Evolutionary conservation across 2,888 invertebrate species (phyloP).

Genomic region (Dastarcus helophoroides): DNA sequence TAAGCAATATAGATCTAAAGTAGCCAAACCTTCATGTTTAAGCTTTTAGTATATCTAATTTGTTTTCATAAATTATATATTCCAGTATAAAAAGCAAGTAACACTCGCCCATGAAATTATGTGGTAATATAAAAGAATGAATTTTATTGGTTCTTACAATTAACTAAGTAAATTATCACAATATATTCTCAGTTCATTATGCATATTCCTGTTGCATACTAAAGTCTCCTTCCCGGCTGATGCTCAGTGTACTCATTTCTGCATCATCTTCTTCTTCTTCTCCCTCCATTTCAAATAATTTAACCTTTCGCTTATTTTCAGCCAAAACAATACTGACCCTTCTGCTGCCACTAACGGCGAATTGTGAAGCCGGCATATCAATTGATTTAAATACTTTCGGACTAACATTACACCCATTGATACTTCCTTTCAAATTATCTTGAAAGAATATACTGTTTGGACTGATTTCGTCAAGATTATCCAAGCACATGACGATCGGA

Average conservation of each 20-base stretch:
- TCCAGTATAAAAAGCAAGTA: no score
- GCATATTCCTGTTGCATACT: constrained; percentile 17
- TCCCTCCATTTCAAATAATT: constrained; percentile 85
- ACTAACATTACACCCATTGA: constrained; percentile 45
- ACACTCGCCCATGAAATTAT: no score
- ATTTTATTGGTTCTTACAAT: no score
- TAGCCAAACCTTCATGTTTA: no score
- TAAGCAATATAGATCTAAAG: no score
- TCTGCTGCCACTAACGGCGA: constrained; percentile 76
- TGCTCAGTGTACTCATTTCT: constrained; percentile 35
- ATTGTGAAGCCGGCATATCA: constrained; percentile 53
- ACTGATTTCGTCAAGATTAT: constrained; percentile 19
- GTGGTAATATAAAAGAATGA: no score
- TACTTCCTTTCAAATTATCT: constrained; percentile 35
- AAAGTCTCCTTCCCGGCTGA: constrained; percentile 22
- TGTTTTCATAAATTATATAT: no score
- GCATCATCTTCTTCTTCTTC: constrained; percentile 87
- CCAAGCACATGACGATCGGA: constrained; percentile 27
- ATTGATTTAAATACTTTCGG: constrained; percentile 45
- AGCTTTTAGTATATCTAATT: no score
- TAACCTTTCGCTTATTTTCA: constrained; percentile 65
- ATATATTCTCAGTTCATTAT: no score
- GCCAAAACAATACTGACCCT: constrained; percentile 79
- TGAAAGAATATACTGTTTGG: constrained; percentile 12
- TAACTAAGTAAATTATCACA: no score